Evolutionary conservation across 2,113 vertebrate genomes (phyloP).

Genomic region (Oryzias melastigma): DNA sequence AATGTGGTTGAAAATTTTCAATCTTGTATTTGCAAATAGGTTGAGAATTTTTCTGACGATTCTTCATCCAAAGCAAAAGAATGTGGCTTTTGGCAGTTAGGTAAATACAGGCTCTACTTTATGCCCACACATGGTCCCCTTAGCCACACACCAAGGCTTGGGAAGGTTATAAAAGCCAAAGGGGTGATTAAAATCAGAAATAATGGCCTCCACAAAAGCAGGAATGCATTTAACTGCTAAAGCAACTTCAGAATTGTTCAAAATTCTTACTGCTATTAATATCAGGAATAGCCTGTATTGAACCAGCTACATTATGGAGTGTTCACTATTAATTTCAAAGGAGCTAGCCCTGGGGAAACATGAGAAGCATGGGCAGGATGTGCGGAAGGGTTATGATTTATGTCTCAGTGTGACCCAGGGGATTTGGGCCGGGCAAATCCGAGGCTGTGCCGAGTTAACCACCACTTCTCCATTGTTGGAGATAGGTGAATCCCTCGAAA

Average conservation of each 20-base stretch:
- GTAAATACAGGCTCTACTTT: constrained; percentile 40
- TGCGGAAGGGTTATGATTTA: constrained; percentile 54
- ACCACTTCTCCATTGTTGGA: constrained; percentile 67
- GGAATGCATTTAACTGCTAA: constrained; percentile 77
- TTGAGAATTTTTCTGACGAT: no score
- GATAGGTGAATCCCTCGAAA: constrained; percentile 60
- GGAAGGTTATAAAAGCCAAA: constrained; percentile 77
- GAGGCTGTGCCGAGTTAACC: constrained; percentile 54
- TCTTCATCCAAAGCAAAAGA: not conserved
- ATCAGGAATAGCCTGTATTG: constrained; percentile 58
- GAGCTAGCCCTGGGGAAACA: constrained; percentile 29
- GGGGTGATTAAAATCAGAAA: constrained; percentile 80
- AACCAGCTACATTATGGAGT: constrained; percentile 25
- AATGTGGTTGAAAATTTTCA: not conserved
- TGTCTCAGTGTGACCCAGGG: constrained; percentile 51
- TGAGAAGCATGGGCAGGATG: constrained; percentile 45
- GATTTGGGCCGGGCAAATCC: constrained; percentile 45
- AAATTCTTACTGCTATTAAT: constrained; percentile 61
- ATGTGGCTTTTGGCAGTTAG: constrained; percentile 14
- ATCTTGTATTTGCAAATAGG: not conserved
- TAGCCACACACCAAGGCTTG: constrained; percentile 70
- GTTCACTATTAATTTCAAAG: constrained; percentile 36
- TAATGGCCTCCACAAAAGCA: constrained; percentile 80
- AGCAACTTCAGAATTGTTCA: constrained; percentile 58
- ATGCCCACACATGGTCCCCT: constrained; percentile 73